Percentiles rank a stretch among this genome's conserved stretches.
Conservation (phyloP, 2,888 invertebrate species). For the Aradus depressus region DNA sequence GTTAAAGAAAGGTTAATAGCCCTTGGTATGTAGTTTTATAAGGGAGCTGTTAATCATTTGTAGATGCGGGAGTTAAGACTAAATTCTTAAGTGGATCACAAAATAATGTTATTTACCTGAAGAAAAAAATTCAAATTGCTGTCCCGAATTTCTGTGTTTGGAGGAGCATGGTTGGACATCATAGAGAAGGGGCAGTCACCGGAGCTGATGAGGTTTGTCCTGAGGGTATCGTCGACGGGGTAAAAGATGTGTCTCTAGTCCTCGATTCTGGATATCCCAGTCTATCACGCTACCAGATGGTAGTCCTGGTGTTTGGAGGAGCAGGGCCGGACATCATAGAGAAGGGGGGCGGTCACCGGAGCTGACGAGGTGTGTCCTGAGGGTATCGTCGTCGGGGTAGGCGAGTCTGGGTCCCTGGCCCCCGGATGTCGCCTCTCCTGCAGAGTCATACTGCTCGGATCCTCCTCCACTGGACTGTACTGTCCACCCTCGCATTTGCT, state of each 20-base stretch:
- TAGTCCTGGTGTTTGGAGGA: constrained; percentile 35
- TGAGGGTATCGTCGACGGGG: constrained; percentile 11
- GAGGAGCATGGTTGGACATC: constrained; percentile 42
- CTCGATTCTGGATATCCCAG: too few species aligned
- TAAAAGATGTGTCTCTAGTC: not conserved
- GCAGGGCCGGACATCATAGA: constrained; percentile 41
- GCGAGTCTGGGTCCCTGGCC: constrained; percentile 39
- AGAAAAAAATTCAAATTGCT: too few species aligned
- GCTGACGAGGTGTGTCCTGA: constrained; percentile 40
- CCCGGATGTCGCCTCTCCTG: constrained; percentile 41
- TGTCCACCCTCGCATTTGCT: constrained; percentile 45
- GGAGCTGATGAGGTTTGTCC: constrained; percentile 40
- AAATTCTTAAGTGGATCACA: too few species aligned
- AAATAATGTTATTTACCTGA: too few species aligned
- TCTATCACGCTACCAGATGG: constrained; percentile 26
- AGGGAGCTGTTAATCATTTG: too few species aligned
- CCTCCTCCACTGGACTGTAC: constrained; percentile 51
- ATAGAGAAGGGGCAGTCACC: constrained; percentile 36
- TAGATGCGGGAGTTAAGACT: too few species aligned
- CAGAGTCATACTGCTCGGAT: constrained; percentile 47
- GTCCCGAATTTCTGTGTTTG: too few species aligned
- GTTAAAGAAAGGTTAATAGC: too few species aligned
- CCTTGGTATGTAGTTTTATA: too few species aligned
- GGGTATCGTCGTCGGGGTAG: constrained; percentile 31
- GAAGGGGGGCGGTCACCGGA: constrained; percentile 34